Evolutionary conservation across 1,140 invertebrate genomes (phyloP).

Genomic region (Drosophila funebris): DNA sequence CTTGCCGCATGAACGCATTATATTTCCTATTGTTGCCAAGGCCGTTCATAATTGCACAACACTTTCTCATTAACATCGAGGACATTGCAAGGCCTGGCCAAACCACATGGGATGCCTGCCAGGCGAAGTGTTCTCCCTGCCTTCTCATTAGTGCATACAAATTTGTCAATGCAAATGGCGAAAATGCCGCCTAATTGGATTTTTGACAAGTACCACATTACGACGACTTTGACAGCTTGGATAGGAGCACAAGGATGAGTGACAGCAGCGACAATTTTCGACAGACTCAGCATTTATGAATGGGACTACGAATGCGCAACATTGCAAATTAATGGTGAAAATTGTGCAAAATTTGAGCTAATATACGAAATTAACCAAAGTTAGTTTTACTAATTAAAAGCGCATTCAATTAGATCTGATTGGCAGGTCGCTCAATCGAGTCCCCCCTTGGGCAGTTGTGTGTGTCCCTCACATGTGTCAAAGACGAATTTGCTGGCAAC

Average conservation of each 20-base stretch:
- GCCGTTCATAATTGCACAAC: constrained; percentile 6
- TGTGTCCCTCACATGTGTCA: constrained; percentile 4
- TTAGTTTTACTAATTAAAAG: constrained; percentile 67
- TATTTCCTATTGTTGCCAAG: neutral
- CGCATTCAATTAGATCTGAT: constrained; percentile 58
- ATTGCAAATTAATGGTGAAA: constrained; percentile 68
- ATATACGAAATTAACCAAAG: constrained; percentile 47
- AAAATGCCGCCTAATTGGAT: constrained; percentile 66
- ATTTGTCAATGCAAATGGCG: constrained; percentile 52
- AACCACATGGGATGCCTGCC: constrained; percentile 15
- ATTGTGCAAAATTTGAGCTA: constrained; percentile 40
- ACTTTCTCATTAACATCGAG: constrained; percentile 28
- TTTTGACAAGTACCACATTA: constrained; percentile 56
- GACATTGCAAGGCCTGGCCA: constrained; percentile 3
- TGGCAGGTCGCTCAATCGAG: constrained; percentile 16
- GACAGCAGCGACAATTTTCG: constrained; percentile 3
- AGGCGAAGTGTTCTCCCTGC: neutral
- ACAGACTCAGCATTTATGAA: constrained; percentile 47
- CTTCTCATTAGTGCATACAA: constrained; percentile 44
- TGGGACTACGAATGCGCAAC: constrained; percentile 54
- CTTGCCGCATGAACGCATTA: neutral
- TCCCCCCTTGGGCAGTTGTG: constrained; percentile 1
- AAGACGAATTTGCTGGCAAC: neutral
- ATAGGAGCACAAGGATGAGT: neutral
- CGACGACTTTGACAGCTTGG: constrained; percentile 38